A percentile compares a stretch with the other conserved stretches of the same genome.
These are phyloP conservation scores for Ianthella basta DNA, from an alignment of 37 sponge, comb jelly and placozoan genomes.

Conservation along the genomic window DNA sequence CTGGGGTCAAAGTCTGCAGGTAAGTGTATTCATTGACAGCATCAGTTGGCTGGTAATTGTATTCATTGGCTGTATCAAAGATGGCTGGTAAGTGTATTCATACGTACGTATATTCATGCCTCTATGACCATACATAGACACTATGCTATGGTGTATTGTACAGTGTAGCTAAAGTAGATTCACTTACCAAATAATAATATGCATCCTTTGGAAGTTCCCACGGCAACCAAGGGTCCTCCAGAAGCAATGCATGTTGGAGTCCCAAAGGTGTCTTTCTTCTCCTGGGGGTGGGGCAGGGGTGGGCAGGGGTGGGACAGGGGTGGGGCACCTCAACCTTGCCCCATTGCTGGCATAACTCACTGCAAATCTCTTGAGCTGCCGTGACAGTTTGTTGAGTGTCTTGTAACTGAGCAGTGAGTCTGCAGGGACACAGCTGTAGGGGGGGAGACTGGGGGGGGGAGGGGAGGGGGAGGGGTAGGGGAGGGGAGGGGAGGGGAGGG, in stretches of 20 bases:
- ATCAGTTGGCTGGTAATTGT: neutral
- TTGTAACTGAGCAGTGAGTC: neutral
- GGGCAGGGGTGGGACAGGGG: too few relatives aligned
- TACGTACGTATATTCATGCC: neutral
- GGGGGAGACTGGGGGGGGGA: neutral
- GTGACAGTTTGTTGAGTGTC: neutral
- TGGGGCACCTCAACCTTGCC: too few relatives aligned
- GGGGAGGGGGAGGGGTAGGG: neutral
- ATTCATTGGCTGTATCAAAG: neutral
- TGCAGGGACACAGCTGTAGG: conserved; percentile 12
- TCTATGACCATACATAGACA: too few relatives aligned
- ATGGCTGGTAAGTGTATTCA: neutral
- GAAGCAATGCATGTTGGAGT: conserved; percentile 35
- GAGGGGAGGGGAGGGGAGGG: too few relatives aligned
- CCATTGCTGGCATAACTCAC: neutral
- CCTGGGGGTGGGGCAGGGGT: conserved; percentile 24
- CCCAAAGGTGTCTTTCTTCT: conserved; percentile 7
- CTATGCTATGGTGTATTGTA: too few relatives aligned
- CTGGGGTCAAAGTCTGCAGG: conserved; percentile 56
- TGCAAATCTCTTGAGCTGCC: conserved; percentile 10
- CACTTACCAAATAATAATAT: conserved; percentile 82
- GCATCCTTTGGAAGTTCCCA: conserved; percentile 80
- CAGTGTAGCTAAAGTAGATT: too few relatives aligned
- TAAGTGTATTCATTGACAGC: conserved; percentile 39
- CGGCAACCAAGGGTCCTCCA: conserved; percentile 44